Conservation (phyloP, 2,113 vertebrate species). For the Hyperopisus bebe region DNA sequence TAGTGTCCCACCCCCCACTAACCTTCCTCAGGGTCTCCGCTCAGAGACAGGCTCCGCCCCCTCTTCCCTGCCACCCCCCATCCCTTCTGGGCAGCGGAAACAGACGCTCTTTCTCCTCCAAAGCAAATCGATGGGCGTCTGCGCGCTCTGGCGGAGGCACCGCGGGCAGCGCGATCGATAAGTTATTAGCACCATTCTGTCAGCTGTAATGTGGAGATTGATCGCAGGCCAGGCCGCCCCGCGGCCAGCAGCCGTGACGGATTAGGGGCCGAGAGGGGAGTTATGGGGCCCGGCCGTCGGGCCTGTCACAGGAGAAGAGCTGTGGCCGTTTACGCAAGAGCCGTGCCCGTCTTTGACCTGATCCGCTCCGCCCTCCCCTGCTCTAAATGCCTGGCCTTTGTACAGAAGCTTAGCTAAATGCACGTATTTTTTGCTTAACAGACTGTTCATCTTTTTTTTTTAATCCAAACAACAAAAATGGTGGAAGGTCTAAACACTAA, state of each 20-base stretch:
- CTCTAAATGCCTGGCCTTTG: not conserved
- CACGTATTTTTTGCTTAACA: not conserved
- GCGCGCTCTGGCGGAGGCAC: conserved; percentile 72
- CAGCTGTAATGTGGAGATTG: conserved; percentile 99
- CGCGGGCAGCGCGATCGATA: conserved; percentile 88
- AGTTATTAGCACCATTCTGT: conserved; percentile 99
- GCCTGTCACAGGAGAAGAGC: conserved; percentile 64
- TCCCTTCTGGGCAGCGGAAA: conserved; percentile 8
- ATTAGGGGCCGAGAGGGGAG: conserved; percentile 96
- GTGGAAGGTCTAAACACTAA: not conserved
- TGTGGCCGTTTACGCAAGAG: conserved; percentile 33
- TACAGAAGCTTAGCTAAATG: not conserved
- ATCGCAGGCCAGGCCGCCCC: conserved; percentile 74
- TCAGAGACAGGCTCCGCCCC: no score
- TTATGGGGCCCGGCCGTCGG: conserved; percentile 89
- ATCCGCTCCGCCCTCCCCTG: not conserved
- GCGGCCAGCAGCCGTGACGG: conserved; percentile 98
- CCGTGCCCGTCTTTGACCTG: conserved; percentile 26
- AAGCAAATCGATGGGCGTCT: conserved; percentile 86
- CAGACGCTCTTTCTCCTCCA: conserved; percentile 50
- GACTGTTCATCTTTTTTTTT: not conserved
- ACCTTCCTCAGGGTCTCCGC: conserved; percentile 8
- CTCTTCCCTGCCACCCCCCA: not conserved
- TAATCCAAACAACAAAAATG: not conserved
- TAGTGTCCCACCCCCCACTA: conserved; percentile 8